These are phyloP conservation scores for Eupithecia subfuscata DNA, from an alignment of 2,888 invertebrate species.

Conservation along the genomic window DNA sequence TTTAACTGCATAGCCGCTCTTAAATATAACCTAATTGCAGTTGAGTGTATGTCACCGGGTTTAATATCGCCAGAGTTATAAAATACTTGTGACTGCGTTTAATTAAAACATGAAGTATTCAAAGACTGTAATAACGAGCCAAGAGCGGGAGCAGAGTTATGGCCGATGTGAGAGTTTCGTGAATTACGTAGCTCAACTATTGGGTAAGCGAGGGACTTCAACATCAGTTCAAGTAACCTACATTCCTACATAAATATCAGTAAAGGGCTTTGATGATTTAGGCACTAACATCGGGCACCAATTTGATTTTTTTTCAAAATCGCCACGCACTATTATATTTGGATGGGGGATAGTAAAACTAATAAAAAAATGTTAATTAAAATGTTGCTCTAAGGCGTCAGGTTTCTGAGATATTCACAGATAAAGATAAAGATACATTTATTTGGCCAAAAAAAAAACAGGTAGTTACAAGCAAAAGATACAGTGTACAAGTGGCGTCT, in stretches of 20 bases:
- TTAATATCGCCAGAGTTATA: slow-evolving; percentile 42
- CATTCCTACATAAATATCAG: background rate
- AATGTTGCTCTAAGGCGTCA: no score
- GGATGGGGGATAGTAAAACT: no score
- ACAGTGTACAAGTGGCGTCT: no score
- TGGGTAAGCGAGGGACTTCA: slow-evolving; percentile 34
- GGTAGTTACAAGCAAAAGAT: no score
- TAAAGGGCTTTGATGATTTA: background rate
- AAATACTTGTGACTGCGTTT: slow-evolving; percentile 60
- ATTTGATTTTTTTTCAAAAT: no score
- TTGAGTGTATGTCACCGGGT: slow-evolving; percentile 37
- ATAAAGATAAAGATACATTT: no score
- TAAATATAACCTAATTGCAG: slow-evolving; percentile 2
- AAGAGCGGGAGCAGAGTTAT: slow-evolving; percentile 52
- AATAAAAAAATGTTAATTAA: no score
- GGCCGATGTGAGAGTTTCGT: slow-evolving; percentile 44
- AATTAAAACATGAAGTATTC: slow-evolving; percentile 75
- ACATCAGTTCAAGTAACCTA: slow-evolving; percentile 13
- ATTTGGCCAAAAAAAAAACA: no score
- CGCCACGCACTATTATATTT: no score
- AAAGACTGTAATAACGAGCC: slow-evolving; percentile 67
- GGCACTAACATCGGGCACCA: no score
- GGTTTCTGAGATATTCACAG: no score
- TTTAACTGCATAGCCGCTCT: background rate
- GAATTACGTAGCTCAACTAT: slow-evolving; percentile 46